These are phyloP conservation scores for Enteromius anoplus DNA, from an alignment of 2,797 vertebrate genomes.

Conservation along the genomic window DNA sequence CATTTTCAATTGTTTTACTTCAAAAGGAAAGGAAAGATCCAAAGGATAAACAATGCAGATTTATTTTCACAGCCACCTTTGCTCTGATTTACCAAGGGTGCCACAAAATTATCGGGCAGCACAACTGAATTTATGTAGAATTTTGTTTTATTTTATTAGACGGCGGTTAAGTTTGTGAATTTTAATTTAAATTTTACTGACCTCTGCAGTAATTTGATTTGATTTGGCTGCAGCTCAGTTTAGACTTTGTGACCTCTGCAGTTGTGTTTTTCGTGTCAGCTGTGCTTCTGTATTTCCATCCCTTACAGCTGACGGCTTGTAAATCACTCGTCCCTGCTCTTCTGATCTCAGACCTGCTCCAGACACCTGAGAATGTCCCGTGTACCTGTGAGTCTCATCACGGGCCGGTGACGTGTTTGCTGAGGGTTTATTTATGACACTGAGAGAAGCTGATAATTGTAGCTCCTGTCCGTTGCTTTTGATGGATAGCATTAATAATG, in stretches of 20 bases:
- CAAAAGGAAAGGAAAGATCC: too few species aligned
- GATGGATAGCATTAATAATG: constrained; percentile 17
- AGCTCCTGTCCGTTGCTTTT: constrained; percentile 18
- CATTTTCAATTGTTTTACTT: too few species aligned
- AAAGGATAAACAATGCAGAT: too few species aligned
- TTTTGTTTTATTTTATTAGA: too few species aligned
- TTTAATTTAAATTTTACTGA: too few species aligned
- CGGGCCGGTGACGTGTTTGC: background rate
- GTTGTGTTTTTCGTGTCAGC: background rate
- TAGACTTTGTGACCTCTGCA: background rate
- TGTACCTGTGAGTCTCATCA: background rate
- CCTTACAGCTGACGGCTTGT: background rate
- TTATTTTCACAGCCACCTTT: too few species aligned
- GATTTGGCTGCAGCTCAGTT: background rate
- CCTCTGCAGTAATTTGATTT: too few species aligned
- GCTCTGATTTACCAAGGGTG: too few species aligned
- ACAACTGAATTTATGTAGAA: too few species aligned
- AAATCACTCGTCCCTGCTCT: background rate
- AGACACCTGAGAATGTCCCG: constrained; percentile 1
- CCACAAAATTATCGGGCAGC: too few species aligned
- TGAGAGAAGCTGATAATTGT: constrained; percentile 13
- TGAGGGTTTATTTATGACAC: background rate
- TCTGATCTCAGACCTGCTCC: background rate
- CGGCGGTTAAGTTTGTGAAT: too few species aligned
- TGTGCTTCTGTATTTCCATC: background rate